These are phyloP conservation scores for Subacronicta megacephala DNA, from an alignment of 2,888 invertebrate species.

Conservation along the genomic window DNA sequence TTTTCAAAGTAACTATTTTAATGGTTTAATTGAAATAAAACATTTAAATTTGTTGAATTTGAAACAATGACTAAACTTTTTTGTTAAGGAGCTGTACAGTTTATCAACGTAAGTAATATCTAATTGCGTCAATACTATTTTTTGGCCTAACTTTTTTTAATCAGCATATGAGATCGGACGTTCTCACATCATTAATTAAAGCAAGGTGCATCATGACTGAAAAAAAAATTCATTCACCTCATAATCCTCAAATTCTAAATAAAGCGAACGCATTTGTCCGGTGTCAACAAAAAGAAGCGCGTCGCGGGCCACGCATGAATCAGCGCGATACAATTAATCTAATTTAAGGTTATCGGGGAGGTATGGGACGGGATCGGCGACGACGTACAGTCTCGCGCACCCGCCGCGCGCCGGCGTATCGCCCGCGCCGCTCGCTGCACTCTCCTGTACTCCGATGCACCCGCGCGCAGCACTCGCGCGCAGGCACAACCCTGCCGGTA, in stretches of 20 bases:
- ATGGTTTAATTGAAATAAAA: no score
- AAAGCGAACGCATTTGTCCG: constrained; percentile 80
- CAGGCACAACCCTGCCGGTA: constrained; percentile 31
- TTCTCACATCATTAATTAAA: constrained; percentile 30
- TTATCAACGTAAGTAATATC: not conserved
- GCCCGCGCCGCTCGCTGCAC: constrained; percentile 61
- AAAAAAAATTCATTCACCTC: constrained; percentile 75
- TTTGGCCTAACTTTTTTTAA: not conserved
- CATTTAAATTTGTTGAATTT: no score
- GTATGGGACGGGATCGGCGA: constrained; percentile 76
- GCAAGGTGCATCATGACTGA: constrained; percentile 34
- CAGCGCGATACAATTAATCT: constrained; percentile 89
- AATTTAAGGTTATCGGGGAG: constrained; percentile 88
- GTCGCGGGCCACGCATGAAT: constrained; percentile 81
- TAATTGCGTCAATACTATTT: not conserved
- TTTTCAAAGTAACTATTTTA: no score
- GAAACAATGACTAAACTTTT: no score
- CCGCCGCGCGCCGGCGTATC: constrained; percentile 76
- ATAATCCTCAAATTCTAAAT: constrained; percentile 76
- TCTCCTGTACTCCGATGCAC: constrained; percentile 46
- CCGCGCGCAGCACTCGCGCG: constrained; percentile 41
- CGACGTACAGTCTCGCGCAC: constrained; percentile 86
- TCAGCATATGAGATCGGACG: not conserved
- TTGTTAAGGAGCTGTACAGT: no score
- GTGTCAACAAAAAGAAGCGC: constrained; percentile 81